Percentiles rank a stretch among this genome's conserved stretches.
Evolutionary conservation across 2,888 invertebrate genomes (phyloP).

Genomic region (Apoderus coryli): DNA sequence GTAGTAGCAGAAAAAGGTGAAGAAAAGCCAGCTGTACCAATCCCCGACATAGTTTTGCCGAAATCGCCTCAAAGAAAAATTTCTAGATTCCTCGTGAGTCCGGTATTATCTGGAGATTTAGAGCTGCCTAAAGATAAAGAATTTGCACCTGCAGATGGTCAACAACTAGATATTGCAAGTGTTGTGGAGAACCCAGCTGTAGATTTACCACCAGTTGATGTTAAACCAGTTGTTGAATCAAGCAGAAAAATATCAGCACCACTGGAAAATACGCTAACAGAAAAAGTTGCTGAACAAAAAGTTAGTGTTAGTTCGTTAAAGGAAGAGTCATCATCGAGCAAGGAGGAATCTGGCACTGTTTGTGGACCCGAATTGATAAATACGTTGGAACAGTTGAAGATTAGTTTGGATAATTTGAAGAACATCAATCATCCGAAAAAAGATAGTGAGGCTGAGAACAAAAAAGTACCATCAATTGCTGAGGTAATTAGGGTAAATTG

Average conservation of each 20-base stretch:
- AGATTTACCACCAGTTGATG: slow-evolving; percentile 8
- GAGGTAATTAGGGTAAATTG: no score
- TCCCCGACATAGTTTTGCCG: slow-evolving; percentile 14
- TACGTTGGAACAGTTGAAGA: slow-evolving; percentile 41
- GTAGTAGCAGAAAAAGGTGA: slow-evolving; percentile 9
- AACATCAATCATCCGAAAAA: slow-evolving; percentile 35
- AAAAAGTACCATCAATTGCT: slow-evolving; percentile 22
- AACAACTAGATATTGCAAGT: slow-evolving; percentile 1
- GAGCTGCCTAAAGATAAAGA: slow-evolving; percentile 31
- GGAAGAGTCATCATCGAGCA: slow-evolving; percentile 20
- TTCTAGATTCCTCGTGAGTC: slow-evolving; percentile 69
- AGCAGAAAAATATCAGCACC: slow-evolving; percentile 24
- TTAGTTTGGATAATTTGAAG: slow-evolving; percentile 41
- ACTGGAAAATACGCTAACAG: slow-evolving; percentile 20
- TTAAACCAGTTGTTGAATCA: slow-evolving; percentile 15
- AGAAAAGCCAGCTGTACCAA: slow-evolving; percentile 18
- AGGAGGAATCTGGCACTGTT: slow-evolving; percentile 29
- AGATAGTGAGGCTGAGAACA: slow-evolving; percentile 20
- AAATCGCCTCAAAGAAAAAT: slow-evolving; percentile 51
- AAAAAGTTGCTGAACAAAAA: slow-evolving; percentile 23
- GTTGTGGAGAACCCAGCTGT: slow-evolving; percentile 11
- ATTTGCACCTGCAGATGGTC: slow-evolving; percentile 15
- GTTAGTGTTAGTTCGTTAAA: slow-evolving; percentile 23
- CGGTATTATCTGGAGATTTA: slow-evolving; percentile 48
- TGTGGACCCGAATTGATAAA: slow-evolving; percentile 37